phyloP scores from a whole-genome alignment of 1,140 invertebrate genomes.

The Drosophila cardini region DNA sequence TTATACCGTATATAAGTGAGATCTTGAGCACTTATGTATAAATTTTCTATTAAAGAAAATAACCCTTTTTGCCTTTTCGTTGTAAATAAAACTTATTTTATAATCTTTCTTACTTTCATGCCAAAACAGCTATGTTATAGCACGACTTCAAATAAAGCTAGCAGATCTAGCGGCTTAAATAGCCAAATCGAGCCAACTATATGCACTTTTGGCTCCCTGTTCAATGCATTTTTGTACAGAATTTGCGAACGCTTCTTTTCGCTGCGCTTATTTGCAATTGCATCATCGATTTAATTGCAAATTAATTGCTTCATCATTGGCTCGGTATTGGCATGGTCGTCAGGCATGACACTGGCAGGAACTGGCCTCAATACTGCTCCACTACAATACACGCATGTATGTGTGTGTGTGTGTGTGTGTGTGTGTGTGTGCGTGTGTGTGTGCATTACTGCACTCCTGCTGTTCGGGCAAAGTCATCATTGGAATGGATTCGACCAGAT shows the following conservation, averaged over 20 bases:
- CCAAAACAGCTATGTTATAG: not conserved
- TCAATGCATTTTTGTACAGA: constrained; percentile 37
- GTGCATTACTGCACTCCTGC: constrained; percentile 2
- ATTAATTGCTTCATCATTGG: constrained; percentile 84
- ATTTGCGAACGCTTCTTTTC: constrained; percentile 59
- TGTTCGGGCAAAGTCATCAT: constrained; percentile 59
- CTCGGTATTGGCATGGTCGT: constrained; percentile 49
- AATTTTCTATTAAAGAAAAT: too few species aligned
- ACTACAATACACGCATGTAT: not conserved
- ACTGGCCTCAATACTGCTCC: constrained; percentile 5
- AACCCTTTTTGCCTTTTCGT: too few species aligned
- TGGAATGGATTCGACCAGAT: constrained; percentile 64
- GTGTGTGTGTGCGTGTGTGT: too few species aligned
- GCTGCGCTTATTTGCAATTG: constrained; percentile 75
- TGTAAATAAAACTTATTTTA: too few species aligned
- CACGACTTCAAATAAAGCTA: not conserved
- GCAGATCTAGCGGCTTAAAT: constrained; percentile 16
- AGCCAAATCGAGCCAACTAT: not conserved
- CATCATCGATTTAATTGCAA: constrained; percentile 84
- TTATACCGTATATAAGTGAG: too few species aligned
- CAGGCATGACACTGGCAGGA: constrained; percentile 44
- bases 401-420: too few species aligned
- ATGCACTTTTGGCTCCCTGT: constrained; percentile 4
- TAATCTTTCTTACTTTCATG: too few species aligned
- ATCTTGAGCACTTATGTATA: too few species aligned